Evolutionary conservation across 64 coral and sea anemone species (phyloP).

Genomic region (Montipora sp.): DNA sequence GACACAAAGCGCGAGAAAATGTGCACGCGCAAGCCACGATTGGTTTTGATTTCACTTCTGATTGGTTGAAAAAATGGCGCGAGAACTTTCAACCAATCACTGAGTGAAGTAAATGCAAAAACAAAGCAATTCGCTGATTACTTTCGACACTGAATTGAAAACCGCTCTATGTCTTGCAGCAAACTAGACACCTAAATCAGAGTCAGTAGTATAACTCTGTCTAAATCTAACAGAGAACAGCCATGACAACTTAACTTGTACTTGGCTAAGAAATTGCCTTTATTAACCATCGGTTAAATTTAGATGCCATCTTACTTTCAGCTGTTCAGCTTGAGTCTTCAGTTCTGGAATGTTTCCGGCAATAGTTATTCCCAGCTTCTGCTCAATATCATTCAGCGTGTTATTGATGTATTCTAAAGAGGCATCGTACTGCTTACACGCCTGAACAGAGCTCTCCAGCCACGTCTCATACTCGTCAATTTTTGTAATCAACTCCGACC

Average conservation of each 20-base stretch:
- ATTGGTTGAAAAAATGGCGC: too few relatives aligned
- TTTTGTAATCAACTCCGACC: slow-evolving; percentile 67
- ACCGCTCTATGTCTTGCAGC: too few relatives aligned
- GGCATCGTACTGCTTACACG: slow-evolving; percentile 67
- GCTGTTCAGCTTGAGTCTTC: slow-evolving; percentile 44
- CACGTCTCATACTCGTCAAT: slow-evolving; percentile 80
- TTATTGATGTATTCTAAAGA: slow-evolving; percentile 58
- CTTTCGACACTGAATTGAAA: too few relatives aligned
- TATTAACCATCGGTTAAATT: background rate
- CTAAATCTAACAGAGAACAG: too few relatives aligned
- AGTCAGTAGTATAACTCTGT: too few relatives aligned
- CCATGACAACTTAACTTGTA: background rate
- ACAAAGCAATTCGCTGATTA: too few relatives aligned
- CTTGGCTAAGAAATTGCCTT: background rate
- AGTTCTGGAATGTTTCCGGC: slow-evolving; percentile 54
- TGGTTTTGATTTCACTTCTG: too few relatives aligned
- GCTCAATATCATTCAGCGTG: slow-evolving; percentile 65
- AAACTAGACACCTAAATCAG: too few relatives aligned
- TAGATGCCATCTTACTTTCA: slow-evolving; percentile 35
- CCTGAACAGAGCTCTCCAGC: slow-evolving; percentile 84
- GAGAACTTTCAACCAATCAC: too few relatives aligned
- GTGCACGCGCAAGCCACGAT: too few relatives aligned
- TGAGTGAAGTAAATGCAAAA: too few relatives aligned
- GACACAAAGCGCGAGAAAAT: too few relatives aligned
- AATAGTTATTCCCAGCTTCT: slow-evolving; percentile 13